Evolutionary conservation across 2,888 invertebrate genomes (phyloP).

Genomic region (Ornithoptera alexandrae): DNA sequence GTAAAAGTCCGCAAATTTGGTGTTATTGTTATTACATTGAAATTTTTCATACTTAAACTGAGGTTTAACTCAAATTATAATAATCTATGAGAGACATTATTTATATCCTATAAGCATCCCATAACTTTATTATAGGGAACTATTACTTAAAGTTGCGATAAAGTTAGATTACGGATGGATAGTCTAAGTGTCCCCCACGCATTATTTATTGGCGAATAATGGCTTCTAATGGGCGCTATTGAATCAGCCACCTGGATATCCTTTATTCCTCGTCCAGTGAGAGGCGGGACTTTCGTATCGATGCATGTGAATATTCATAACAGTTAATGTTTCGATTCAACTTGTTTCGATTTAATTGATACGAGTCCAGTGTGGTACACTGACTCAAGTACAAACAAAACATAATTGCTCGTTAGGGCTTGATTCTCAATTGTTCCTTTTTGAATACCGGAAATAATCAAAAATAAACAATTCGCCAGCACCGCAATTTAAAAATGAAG

Average conservation of each 20-base stretch:
- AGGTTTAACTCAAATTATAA: slow-evolving; percentile 19
- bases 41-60: background rate
- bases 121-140: slow-evolving; percentile 59
- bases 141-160: slow-evolving; percentile 49
- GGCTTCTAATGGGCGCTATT: slow-evolving; percentile 77
- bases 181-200: slow-evolving; percentile 63
- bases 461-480: slow-evolving; percentile 52
- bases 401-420: slow-evolving; percentile 75
- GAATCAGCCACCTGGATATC: slow-evolving; percentile 73
- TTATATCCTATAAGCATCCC: slow-evolving; percentile 33
- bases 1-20: background rate
- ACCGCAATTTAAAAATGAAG: slow-evolving; percentile 51
- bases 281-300: slow-evolving; percentile 49
- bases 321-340: slow-evolving; percentile 48
- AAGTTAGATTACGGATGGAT: slow-evolving; percentile 54
- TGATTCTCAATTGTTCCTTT: slow-evolving; percentile 71
- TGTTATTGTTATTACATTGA: background rate
- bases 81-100: slow-evolving; percentile 27
- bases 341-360: slow-evolving; percentile 67
- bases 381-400: slow-evolving; percentile 61
- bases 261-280: slow-evolving; percentile 59
- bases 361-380: slow-evolving; percentile 50
- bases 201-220: slow-evolving; percentile 79
- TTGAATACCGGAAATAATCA: slow-evolving; percentile 47
- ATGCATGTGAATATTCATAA: slow-evolving; percentile 71